Percentiles rank a stretch among this genome's conserved stretches.
Evolutionary conservation across 2,797 vertebrate genomes (phyloP).

Genomic region (Triplophysa yarkandensis): DNA sequence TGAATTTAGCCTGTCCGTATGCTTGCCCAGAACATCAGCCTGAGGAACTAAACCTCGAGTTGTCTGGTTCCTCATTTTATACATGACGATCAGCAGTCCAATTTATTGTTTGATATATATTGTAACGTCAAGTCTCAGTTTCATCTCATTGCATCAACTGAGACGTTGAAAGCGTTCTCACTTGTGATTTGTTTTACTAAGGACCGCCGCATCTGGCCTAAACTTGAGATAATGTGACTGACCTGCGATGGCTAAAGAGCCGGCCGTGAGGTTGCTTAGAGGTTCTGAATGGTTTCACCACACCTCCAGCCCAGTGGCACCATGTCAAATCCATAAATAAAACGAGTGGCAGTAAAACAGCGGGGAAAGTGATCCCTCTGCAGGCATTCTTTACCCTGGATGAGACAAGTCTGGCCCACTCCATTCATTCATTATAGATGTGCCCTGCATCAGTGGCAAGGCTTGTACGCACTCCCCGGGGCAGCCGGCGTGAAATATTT

Average conservation of each 20-base stretch:
- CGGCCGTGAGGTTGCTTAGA: neutral
- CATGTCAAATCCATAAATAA: slow-evolving; percentile 57
- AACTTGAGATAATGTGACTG: neutral
- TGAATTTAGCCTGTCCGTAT: neutral
- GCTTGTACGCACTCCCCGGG: slow-evolving; percentile 57
- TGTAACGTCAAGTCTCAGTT: neutral
- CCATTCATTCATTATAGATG: slow-evolving; percentile 71
- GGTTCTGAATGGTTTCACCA: slow-evolving; percentile 2
- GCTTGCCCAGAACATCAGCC: neutral
- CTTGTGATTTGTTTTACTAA: neutral
- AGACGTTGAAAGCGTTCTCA: neutral
- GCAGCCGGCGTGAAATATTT: slow-evolving; percentile 69
- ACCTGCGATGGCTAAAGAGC: neutral
- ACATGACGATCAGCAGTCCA: too few relatives aligned
- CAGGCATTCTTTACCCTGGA: slow-evolving; percentile 66
- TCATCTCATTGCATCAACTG: neutral
- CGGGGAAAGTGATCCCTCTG: slow-evolving; percentile 51
- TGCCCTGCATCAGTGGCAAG: slow-evolving; percentile 55
- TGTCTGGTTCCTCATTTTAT: too few relatives aligned
- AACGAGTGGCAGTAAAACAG: slow-evolving; percentile 47
- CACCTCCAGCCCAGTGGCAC: slow-evolving; percentile 21
- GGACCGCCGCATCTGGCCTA: neutral
- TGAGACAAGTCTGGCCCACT: slow-evolving; percentile 63
- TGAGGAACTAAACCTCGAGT: neutral
- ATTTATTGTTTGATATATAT: too few relatives aligned